Conservation (phyloP, 2,888 invertebrate genomes). For the Drosophila conformis region DNA sequence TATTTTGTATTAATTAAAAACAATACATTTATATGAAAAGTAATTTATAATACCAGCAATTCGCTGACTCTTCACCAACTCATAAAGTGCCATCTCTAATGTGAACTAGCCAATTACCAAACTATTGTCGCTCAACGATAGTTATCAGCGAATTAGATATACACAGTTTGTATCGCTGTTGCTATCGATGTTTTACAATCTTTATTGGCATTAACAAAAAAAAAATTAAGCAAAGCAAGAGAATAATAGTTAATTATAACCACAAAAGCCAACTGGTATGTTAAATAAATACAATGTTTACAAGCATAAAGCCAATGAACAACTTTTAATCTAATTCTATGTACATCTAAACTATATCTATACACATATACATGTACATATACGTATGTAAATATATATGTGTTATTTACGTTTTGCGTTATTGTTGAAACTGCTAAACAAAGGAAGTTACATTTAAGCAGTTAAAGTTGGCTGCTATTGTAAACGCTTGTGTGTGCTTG, state of each 20-base stretch:
- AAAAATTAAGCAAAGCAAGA: constrained; percentile 3
- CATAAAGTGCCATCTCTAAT: constrained; percentile 8
- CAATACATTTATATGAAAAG: neutral
- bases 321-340: neutral
- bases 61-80: neutral
- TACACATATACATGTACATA: neutral
- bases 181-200: constrained; percentile 19
- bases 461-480: neutral
- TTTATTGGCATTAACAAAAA: constrained; percentile 10
- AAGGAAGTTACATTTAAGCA: neutral
- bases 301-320: neutral
- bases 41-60: neutral
- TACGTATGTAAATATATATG: constrained; percentile 2
- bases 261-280: neutral
- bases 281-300: neutral
- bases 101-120: neutral
- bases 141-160: neutral
- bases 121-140: neutral
- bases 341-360: neutral
- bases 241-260: neutral
- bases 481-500: neutral
- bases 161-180: neutral
- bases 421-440: neutral
- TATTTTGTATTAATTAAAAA: neutral
- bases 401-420: constrained; percentile 20